phyloP scores from a whole-genome alignment of 2,797 vertebrate species.

The Acanthurus tractus region DNA sequence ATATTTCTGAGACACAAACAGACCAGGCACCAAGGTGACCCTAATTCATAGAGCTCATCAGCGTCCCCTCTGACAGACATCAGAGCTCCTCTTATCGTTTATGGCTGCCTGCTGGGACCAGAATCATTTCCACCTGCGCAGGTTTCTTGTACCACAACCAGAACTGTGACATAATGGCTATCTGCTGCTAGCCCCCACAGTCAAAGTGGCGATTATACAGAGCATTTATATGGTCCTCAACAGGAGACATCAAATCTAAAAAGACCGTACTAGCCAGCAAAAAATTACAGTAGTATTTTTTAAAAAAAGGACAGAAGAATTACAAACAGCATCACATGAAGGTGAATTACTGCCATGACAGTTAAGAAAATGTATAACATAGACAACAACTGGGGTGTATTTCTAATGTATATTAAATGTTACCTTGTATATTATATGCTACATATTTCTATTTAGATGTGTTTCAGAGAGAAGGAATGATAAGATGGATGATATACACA shows the following conservation, averaged over 20 bases:
- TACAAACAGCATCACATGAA: conserved; percentile 1
- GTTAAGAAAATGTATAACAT: conserved; percentile 6
- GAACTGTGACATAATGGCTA: conserved; percentile 47
- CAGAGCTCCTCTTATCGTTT: conserved; percentile 49
- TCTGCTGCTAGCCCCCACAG: conserved; percentile 33
- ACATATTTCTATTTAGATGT: conserved; percentile 27
- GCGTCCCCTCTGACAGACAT: conserved; percentile 56
- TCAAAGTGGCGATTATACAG: conserved; percentile 24
- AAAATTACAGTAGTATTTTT: not conserved
- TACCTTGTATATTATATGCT: not conserved
- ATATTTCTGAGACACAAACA: conserved; percentile 58
- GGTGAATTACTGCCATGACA: not conserved
- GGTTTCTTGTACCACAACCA: conserved; percentile 26
- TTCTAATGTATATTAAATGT: not conserved
- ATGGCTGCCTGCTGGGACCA: conserved; percentile 43
- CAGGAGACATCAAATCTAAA: conserved; percentile 30
- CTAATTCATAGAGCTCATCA: conserved; percentile 64
- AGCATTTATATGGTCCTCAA: conserved; percentile 31
- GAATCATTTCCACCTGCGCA: conserved; percentile 53
- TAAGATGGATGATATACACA: conserved; percentile 29
- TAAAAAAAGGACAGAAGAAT: not conserved
- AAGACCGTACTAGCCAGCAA: not conserved
- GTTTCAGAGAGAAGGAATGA: conserved; percentile 32
- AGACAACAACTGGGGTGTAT: not conserved
- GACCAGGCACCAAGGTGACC: conserved; percentile 70